Percentiles rank a stretch among this genome's conserved stretches.
phyloP scores from a whole-genome alignment of 2,888 invertebrate genomes.

The Drosophila longiperda region DNA sequence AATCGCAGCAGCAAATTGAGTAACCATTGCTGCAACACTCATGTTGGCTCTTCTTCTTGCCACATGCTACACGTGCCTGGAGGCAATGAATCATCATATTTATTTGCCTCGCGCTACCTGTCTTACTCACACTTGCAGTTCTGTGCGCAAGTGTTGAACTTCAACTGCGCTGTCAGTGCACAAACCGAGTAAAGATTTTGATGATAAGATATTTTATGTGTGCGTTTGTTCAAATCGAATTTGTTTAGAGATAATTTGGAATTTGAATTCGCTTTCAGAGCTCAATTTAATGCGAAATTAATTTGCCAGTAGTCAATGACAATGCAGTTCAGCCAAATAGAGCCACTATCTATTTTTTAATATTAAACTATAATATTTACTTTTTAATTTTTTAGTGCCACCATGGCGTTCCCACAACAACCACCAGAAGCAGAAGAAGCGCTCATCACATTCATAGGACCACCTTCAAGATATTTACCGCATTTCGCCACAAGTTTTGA shows the following conservation, averaged over 20 bases:
- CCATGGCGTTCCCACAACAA: conserved; percentile 90
- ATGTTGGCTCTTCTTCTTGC: conserved; percentile 6
- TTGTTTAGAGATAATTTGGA: neutral
- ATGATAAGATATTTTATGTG: conserved; percentile 2
- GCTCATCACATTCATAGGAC: conserved; percentile 88
- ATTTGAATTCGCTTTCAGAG: neutral
- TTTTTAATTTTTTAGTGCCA: conserved; percentile 90
- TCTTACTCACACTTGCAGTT: neutral
- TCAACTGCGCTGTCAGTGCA: neutral
- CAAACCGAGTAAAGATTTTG: conserved; percentile 9
- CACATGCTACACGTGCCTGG: conserved; percentile 40
- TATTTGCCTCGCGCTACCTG: neutral
- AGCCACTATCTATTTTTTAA: conserved; percentile 22
- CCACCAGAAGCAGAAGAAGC: conserved; percentile 60
- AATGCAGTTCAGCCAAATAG: conserved; percentile 24
- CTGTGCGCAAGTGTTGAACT: neutral
- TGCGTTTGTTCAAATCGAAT: neutral
- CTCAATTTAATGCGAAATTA: neutral
- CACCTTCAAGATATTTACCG: conserved; percentile 84
- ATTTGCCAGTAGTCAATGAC: neutral
- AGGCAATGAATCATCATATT: conserved; percentile 36
- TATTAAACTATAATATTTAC: conserved; percentile 13
- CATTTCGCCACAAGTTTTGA: conserved; percentile 42
- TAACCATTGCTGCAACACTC: conserved; percentile 22
- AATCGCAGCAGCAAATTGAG: conserved; percentile 52